Conservation (phyloP, 2,888 invertebrate genomes). For the Slavum lentiscoides region DNA sequence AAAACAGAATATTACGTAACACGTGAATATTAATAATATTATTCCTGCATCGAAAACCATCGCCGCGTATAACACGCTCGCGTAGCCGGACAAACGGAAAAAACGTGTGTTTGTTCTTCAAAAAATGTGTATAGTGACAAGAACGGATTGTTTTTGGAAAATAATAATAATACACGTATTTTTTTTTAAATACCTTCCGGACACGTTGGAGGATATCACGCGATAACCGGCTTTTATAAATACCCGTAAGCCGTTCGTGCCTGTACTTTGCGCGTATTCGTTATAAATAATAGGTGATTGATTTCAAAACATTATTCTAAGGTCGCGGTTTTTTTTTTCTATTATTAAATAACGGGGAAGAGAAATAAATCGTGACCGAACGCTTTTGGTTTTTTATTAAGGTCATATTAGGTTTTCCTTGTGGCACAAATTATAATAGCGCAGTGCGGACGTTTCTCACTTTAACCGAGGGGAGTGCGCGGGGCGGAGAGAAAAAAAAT, state of each 20-base stretch:
- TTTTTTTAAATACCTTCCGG: too few relatives aligned
- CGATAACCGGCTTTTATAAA: background rate
- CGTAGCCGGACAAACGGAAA: too few relatives aligned
- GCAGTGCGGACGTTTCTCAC: too few relatives aligned
- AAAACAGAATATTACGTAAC: background rate
- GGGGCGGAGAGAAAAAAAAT: too few relatives aligned
- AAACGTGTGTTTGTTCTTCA: too few relatives aligned
- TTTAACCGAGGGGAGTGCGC: too few relatives aligned
- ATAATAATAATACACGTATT: too few relatives aligned
- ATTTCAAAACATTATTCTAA: conserved; percentile 2
- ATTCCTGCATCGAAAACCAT: background rate
- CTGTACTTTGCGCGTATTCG: background rate
- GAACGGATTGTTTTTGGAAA: too few relatives aligned
- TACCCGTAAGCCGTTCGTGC: too few relatives aligned
- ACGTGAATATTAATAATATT: background rate
- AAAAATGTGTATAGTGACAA: too few relatives aligned
- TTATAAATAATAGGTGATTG: conserved; percentile 10
- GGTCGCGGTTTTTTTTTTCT: conserved; percentile 3
- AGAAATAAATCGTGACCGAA: conserved; percentile 28
- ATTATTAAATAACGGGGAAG: background rate
- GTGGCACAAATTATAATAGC: background rate
- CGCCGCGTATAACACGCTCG: too few relatives aligned
- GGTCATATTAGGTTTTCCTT: conserved; percentile 18
- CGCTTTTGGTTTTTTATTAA: conserved; percentile 16
- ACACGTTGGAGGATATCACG: background rate